Percentiles rank a stretch among this genome's conserved stretches.
These are phyloP conservation scores for Diceros bicornis DNA, from an alignment of 2,797 vertebrate species.

Conservation along the genomic window DNA sequence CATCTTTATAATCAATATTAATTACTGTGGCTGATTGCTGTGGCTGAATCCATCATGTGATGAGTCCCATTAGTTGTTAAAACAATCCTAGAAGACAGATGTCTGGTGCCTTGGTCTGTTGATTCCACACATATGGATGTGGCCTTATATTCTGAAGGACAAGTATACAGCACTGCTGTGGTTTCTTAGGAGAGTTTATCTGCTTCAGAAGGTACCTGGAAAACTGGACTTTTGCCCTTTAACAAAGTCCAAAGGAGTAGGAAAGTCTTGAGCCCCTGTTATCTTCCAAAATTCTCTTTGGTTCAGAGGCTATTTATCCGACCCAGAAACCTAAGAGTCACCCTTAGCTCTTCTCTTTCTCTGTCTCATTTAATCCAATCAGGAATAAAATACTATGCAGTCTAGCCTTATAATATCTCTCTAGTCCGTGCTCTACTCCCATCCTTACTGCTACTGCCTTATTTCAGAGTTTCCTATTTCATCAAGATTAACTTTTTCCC, in stretches of 20 bases:
- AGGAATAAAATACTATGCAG: not conserved
- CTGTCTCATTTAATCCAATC: not conserved
- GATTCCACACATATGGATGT: slow-evolving; percentile 1
- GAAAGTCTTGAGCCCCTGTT: not conserved
- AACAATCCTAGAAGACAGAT: slow-evolving; percentile 65
- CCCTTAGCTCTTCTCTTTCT: not conserved
- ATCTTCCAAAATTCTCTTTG: slow-evolving; percentile 58
- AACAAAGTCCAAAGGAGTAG: not conserved
- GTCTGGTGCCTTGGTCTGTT: slow-evolving; percentile 42
- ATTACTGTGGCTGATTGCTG: not conserved
- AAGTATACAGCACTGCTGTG: not conserved
- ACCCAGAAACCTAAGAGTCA: not conserved
- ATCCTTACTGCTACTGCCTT: not conserved
- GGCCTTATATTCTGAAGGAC: slow-evolving; percentile 43
- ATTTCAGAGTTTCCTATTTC: slow-evolving; percentile 37
- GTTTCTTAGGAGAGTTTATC: slow-evolving; percentile 14
- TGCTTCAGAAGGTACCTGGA: not conserved
- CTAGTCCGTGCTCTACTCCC: not conserved
- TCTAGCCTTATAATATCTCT: slow-evolving; percentile 12
- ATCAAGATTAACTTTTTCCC: slow-evolving; percentile 42
- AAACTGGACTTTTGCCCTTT: slow-evolving; percentile 23
- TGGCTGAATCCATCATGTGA: not conserved
- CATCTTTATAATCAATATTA: slow-evolving; percentile 62
- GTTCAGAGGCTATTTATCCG: not conserved
- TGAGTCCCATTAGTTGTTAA: slow-evolving; percentile 47